Base-by-base conservation (phyloP, 1,140 invertebrate species). In the Zaprionus ornatus region DNA sequence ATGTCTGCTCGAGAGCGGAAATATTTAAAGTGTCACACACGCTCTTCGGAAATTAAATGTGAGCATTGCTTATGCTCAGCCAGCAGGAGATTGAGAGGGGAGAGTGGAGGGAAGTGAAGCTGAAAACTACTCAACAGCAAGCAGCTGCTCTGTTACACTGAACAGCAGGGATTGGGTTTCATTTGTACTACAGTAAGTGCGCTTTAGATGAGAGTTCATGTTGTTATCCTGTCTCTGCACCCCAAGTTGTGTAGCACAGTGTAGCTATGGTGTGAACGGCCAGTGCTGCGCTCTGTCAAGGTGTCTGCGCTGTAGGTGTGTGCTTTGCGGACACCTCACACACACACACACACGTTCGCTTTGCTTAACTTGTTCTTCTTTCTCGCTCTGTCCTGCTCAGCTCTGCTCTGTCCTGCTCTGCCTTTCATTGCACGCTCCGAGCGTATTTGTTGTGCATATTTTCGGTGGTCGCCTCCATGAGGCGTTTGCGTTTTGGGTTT, bases 11-110 rank as follows among this genome's bases (percentile, higher is more conserved):
- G 73, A 87, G 80, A 83, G 83, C 83, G 83, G 84, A 87, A 87
- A 87, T 87, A 87, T 87, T 87, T 87, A 88, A 88, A 88, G 83
- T 87, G 83, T 87, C 83, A 88, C 80, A 87, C 75, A 87, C 73
- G 84, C 80, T 83, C 56, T 77, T 88, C 83, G 83, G 83, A 87
- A 87, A 87, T 87, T 88, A 87, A 87, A 87, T 87, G 83, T 72
- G 77, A 83, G 67, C 87, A 75, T 78, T 83, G 66, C 83, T 88
- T 80, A 66, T 72, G 45, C 73, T 59, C 67, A 55, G 42, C 37
- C 37, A 27, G 40, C 37, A 65, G 40, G 56, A 45, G 61, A 40
- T 29, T 13, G 13, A 19, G 2, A 19, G n/a, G 25, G 13, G 15
- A 23, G 48, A 12, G 19, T 3, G 1, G 25, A 3, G n/a, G 15